Conservation (phyloP, 2,797 vertebrate species). For the Mormyrops attenuatus region DNA sequence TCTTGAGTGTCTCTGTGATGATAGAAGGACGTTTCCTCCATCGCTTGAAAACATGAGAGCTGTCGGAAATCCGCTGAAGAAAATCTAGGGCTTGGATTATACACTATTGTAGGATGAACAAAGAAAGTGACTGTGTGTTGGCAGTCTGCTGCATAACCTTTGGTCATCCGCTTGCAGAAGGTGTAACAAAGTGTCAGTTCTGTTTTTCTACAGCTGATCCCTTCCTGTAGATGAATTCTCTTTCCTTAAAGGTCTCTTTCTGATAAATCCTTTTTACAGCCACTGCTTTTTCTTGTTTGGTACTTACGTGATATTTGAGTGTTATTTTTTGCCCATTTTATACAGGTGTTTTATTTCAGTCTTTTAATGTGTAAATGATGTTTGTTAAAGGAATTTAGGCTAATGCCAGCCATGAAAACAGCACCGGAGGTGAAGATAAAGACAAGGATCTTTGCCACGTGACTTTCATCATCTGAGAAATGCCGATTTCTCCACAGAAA, state of each 20-base stretch:
- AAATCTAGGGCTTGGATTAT: not conserved
- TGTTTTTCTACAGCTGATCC: not conserved
- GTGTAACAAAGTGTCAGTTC: not conserved
- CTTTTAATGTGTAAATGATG: not conserved
- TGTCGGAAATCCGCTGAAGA: not conserved
- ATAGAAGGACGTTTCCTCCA: not conserved
- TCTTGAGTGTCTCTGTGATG: not conserved
- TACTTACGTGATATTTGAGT: not conserved
- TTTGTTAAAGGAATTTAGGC: not conserved
- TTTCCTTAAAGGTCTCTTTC: not conserved
- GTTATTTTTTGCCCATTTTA: not conserved
- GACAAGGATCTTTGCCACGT: not conserved
- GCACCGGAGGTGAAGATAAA: not conserved
- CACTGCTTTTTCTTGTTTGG: not conserved
- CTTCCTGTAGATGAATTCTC: not conserved
- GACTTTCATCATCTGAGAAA: constrained; percentile 4
- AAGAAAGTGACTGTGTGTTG: not conserved
- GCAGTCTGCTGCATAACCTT: not conserved
- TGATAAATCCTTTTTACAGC: not conserved
- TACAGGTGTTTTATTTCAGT: not conserved
- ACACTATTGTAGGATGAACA: not conserved
- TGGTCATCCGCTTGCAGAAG: not conserved
- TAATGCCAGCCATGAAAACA: not conserved
- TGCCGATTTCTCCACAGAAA: not conserved
- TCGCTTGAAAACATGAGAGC: not conserved